Conservation (phyloP, 2,113 vertebrate genomes). For the Odocoileus hemionus region DNA sequence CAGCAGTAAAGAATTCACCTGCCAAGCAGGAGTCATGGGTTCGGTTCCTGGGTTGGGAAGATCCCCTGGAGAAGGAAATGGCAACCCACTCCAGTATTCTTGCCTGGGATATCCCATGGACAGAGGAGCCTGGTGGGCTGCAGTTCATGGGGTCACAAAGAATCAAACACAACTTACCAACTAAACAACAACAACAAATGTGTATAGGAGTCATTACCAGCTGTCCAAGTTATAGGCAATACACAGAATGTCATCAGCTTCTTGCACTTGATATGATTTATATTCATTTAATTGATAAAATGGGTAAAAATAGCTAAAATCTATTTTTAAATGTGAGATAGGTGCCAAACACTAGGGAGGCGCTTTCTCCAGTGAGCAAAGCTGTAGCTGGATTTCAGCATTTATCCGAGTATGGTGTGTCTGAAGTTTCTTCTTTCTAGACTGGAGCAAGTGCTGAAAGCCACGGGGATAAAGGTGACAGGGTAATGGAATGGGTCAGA, state of each 20-base stretch:
- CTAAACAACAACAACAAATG: neutral
- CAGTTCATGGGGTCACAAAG: neutral
- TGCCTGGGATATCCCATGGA: neutral
- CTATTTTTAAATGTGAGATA: conserved; percentile 17
- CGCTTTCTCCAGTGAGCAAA: neutral
- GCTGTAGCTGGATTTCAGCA: neutral
- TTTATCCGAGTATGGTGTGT: neutral
- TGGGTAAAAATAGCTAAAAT: neutral
- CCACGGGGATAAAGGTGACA: neutral
- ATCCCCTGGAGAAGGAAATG: neutral
- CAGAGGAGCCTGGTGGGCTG: neutral
- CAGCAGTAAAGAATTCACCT: neutral
- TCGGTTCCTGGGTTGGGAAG: neutral
- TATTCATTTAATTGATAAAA: neutral
- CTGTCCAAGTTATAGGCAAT: neutral
- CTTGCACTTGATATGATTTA: neutral
- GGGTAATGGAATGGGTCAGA: neutral
- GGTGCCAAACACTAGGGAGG: neutral
- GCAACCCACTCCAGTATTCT: neutral
- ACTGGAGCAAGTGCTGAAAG: neutral
- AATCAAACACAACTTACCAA: neutral
- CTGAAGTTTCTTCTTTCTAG: neutral
- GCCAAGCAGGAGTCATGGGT: neutral
- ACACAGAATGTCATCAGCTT: neutral
- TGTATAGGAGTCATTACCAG: neutral